Evolutionary conservation across 2,888 invertebrate species (phyloP).

Genomic region (Isoperla grammatica): DNA sequence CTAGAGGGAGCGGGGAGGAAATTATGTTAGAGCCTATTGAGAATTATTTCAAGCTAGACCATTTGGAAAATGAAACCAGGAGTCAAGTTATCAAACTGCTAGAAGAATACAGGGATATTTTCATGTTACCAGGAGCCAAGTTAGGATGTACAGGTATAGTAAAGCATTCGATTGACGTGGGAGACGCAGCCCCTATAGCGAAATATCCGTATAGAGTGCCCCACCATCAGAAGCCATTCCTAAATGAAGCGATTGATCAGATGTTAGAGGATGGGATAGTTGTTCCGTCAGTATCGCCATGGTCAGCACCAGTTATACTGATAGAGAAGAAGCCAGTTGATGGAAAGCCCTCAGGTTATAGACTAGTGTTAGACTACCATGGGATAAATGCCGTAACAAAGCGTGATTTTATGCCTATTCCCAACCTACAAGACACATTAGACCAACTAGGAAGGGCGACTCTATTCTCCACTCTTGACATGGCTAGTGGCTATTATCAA

Average conservation of each 20-base stretch:
- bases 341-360: neutral
- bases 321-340: neutral
- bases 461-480: no score
- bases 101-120: neutral
- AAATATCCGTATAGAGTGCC: neutral
- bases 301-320: neutral
- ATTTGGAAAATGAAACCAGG: neutral
- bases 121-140: neutral
- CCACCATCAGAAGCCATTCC: neutral
- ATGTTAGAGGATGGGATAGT: neutral
- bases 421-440: neutral
- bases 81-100: neutral
- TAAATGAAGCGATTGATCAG: neutral
- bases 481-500: neutral
- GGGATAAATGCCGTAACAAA: neutral
- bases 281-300: neutral
- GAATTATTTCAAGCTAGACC: neutral
- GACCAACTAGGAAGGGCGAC: neutral
- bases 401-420: neutral
- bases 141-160: neutral
- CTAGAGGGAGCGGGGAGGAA: no score
- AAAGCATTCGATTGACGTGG: neutral
- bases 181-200: neutral
- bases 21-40: neutral
- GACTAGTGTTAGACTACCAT: neutral